Conservation (phyloP, 2,888 invertebrate species). For the Troides helena region DNA sequence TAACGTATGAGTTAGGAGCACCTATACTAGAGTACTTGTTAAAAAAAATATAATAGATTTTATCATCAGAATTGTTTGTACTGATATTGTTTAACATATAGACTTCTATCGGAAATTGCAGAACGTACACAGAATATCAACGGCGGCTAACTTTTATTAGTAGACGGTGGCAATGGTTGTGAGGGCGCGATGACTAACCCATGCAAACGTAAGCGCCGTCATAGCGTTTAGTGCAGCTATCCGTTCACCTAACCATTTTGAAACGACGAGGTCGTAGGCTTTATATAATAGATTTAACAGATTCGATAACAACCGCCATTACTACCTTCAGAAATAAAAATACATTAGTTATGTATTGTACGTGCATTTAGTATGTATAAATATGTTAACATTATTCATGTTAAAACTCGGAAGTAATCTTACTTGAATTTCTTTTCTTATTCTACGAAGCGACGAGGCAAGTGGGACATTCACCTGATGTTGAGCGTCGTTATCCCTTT, state of each 20-base stretch:
- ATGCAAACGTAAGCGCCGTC: neutral
- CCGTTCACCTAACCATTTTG: slow-evolving; percentile 28
- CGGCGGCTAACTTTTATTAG: slow-evolving; percentile 1
- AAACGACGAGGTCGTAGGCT: slow-evolving; percentile 24
- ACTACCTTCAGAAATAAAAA: neutral
- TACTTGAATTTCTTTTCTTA: too few relatives aligned
- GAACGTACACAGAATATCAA: slow-evolving; percentile 19
- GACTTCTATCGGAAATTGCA: slow-evolving; percentile 16
- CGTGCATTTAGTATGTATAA: too few relatives aligned
- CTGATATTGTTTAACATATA: neutral
- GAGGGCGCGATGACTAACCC: slow-evolving; percentile 17
- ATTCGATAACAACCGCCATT: neutral
- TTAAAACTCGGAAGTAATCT: too few relatives aligned
- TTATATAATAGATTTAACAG: slow-evolving; percentile 21
- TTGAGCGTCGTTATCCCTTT: too few relatives aligned
- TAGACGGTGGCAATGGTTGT: slow-evolving; percentile 12
- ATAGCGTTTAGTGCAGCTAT: slow-evolving; percentile 9
- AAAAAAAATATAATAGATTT: too few relatives aligned
- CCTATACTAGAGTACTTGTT: too few relatives aligned
- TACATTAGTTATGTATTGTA: neutral
- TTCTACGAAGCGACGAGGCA: too few relatives aligned
- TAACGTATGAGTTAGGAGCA: too few relatives aligned
- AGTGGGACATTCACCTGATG: too few relatives aligned
- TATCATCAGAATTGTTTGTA: too few relatives aligned
- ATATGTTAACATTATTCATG: too few relatives aligned